Conservation (phyloP, 2,888 invertebrate genomes). For the Caenorhabditis sinica region DNA sequence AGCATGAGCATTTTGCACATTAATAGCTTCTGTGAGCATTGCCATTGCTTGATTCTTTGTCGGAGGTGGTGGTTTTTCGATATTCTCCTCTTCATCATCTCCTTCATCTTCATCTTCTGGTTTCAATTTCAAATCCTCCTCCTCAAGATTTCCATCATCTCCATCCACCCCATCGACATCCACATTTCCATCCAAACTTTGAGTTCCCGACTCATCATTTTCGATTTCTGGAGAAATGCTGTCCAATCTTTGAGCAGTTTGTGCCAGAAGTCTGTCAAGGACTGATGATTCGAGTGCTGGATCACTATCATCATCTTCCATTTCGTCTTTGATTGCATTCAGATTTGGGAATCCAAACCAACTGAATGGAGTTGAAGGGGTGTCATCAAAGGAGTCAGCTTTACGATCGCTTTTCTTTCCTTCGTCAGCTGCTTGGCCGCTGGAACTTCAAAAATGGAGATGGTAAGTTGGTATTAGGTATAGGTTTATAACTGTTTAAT, state of each 20-base stretch:
- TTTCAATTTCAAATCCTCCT: constrained; percentile 30
- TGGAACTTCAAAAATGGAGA: constrained; percentile 26
- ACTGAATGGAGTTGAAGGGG: constrained; percentile 41
- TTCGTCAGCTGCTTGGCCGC: constrained; percentile 58
- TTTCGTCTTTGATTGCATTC: constrained; percentile 52
- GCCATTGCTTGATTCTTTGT: constrained; percentile 29
- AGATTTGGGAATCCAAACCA: constrained; percentile 60
- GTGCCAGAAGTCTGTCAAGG: constrained; percentile 67
- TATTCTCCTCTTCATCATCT: constrained; percentile 17
- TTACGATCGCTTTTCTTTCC: constrained; percentile 44
- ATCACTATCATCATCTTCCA: constrained; percentile 63
- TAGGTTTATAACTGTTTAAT: not conserved
- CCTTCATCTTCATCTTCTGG: constrained; percentile 15
- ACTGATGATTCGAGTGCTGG: constrained; percentile 59
- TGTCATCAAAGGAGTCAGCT: constrained; percentile 40
- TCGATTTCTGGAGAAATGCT: constrained; percentile 71
- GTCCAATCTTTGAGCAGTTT: constrained; percentile 60
- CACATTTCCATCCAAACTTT: constrained; percentile 62
- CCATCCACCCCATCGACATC: constrained; percentile 39
- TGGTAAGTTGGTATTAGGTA: not conserved
- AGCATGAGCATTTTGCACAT: constrained; percentile 22
- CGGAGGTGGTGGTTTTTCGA: not conserved
- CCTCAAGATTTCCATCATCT: constrained; percentile 35
- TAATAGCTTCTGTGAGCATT: constrained; percentile 35
- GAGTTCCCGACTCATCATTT: constrained; percentile 72